A percentile compares a stretch with the other conserved stretches of the same genome.
phyloP scores from a whole-genome alignment of 2,797 vertebrate species.

The Sciurus carolinensis region DNA sequence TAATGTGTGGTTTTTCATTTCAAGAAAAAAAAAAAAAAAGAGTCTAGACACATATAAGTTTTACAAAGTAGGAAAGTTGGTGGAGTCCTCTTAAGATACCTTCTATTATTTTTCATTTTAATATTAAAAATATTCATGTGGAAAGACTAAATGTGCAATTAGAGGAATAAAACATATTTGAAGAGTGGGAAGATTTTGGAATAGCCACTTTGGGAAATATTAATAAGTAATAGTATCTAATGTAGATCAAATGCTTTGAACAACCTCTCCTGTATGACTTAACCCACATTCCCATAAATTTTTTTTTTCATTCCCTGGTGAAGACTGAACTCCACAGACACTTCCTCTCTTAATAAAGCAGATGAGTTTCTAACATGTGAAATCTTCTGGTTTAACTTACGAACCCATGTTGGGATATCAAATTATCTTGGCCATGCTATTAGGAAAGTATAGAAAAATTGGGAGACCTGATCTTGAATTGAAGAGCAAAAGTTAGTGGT shows the following conservation, averaged over 20 bases:
- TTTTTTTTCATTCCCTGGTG: background rate
- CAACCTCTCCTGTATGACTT: background rate
- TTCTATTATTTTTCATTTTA: background rate
- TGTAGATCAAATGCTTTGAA: background rate
- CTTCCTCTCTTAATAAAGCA: background rate
- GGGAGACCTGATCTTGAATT: background rate
- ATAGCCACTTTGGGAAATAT: background rate
- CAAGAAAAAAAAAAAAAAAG: background rate
- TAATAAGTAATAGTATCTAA: background rate
- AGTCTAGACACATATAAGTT: background rate
- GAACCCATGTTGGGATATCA: background rate
- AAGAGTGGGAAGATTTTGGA: background rate
- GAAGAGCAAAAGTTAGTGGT: background rate
- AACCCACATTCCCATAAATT: background rate
- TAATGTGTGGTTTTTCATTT: background rate
- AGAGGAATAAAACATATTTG: background rate
- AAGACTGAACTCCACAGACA: background rate
- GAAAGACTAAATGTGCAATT: background rate
- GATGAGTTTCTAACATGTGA: accelerated
- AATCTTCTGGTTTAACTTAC: background rate
- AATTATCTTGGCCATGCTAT: accelerated
- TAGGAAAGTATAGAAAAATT: background rate
- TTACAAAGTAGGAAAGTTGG: background rate
- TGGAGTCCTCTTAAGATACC: accelerated
- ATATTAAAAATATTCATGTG: background rate